phyloP scores from a whole-genome alignment of 2,113 vertebrate species.

The Halcyon senegalensis region DNA sequence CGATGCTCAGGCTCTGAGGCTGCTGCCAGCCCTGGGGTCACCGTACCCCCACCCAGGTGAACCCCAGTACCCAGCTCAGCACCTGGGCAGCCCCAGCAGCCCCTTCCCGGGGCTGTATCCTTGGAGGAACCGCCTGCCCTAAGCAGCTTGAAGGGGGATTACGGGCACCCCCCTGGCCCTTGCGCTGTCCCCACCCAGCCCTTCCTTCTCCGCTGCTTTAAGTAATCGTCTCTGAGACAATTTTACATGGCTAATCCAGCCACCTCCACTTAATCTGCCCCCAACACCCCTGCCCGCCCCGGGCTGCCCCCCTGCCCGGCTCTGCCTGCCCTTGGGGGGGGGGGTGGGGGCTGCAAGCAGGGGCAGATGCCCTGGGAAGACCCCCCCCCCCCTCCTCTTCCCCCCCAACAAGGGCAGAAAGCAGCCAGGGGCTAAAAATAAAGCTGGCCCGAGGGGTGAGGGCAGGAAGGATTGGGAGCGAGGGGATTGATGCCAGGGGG shows the following conservation, averaged over 20 bases:
- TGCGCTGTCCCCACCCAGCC: conserved; percentile 14
- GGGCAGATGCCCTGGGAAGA: not conserved
- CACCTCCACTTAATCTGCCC: conserved; percentile 49
- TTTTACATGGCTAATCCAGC: conserved; percentile 27
- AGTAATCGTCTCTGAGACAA: conserved; percentile 51
- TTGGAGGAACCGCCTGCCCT: not conserved
- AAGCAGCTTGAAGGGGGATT: conserved; percentile 50
- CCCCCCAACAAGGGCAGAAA: not conserved
- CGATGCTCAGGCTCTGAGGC: fast-evolving
- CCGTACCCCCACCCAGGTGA: fast-evolving
- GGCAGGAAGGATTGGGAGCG: not conserved
- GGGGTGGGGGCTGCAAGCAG: not conserved
- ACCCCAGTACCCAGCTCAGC: not conserved
- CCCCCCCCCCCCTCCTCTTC: not conserved
- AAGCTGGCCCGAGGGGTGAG: not conserved
- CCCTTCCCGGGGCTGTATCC: not conserved
- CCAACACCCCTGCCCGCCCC: not conserved
- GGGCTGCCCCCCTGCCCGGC: not conserved
- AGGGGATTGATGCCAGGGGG: conserved; percentile 12
- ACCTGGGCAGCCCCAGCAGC: not conserved
- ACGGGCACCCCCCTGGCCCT: conserved; percentile 3
- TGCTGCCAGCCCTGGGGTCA: not conserved
- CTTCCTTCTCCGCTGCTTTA: conserved; percentile 18
- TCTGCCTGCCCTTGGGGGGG: not conserved
- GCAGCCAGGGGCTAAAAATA: conserved; percentile 23